Evolutionary conservation across 2,113 vertebrate genomes (phyloP).

Genomic region (Hemiscyllium ocellatum): DNA sequence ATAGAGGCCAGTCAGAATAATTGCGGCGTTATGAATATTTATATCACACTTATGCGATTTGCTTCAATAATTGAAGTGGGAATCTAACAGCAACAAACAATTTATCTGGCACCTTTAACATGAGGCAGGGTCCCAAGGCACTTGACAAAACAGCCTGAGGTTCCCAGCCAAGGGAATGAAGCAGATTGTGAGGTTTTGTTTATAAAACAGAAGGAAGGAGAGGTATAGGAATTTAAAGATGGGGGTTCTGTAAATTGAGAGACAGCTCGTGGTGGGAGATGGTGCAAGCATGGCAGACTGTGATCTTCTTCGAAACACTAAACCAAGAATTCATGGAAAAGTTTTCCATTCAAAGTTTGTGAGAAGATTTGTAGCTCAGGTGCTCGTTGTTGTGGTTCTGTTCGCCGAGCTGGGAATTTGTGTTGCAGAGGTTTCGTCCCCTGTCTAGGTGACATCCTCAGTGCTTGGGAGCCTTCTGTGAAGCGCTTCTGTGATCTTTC

Average conservation of each 20-base stretch:
- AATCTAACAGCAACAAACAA: not conserved
- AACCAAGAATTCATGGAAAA: not conserved
- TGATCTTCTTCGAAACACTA: not conserved
- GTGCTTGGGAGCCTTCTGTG: too few relatives aligned
- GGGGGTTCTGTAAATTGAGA: not conserved
- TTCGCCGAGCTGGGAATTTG: too few relatives aligned
- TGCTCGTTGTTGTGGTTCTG: too few relatives aligned
- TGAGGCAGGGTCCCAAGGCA: not conserved
- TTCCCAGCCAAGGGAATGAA: not conserved
- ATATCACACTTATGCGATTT: slow-evolving; percentile 25
- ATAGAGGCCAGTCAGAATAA: not conserved
- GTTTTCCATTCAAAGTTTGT: not conserved
- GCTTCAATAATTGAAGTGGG: slow-evolving; percentile 12
- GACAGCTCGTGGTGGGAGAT: not conserved
- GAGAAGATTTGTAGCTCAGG: too few relatives aligned
- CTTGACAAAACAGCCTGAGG: not conserved
- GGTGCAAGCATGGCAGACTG: not conserved
- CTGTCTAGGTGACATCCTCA: too few relatives aligned
- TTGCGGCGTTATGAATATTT: slow-evolving; percentile 17
- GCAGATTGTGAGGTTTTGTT: not conserved
- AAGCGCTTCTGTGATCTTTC: too few relatives aligned
- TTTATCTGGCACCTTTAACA: not conserved
- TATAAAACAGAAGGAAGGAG: not conserved
- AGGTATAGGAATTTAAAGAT: not conserved
- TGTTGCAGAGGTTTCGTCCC: too few relatives aligned